A percentile compares a stretch with the other conserved stretches of the same genome.
Conservation (phyloP, 2,797 vertebrate species). For the Perodicticus potto region DNA sequence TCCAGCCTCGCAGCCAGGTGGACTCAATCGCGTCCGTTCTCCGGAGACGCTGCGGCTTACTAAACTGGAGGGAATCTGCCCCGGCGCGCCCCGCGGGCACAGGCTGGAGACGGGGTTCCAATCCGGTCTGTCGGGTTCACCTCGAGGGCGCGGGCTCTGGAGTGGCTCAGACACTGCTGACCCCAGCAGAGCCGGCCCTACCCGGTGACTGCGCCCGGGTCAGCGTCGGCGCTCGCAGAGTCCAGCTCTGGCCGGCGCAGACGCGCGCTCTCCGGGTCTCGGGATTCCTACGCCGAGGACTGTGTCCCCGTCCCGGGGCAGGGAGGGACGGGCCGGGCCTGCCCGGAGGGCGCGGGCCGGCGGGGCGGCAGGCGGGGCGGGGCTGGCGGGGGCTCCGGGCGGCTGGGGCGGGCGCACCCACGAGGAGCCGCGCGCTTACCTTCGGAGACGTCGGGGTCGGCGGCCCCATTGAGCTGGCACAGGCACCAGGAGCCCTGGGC, state of each 20-base stretch:
- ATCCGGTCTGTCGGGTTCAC: background rate
- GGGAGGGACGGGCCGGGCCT: background rate
- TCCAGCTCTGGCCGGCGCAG: background rate
- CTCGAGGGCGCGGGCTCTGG: background rate
- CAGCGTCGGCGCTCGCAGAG: background rate
- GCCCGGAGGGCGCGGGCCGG: too few species aligned
- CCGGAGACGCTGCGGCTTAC: background rate
- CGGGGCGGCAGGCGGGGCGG: background rate
- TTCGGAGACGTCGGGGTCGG: slow-evolving; percentile 84
- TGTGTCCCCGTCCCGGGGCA: background rate
- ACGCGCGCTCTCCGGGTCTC: background rate
- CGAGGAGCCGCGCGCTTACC: slow-evolving; percentile 55
- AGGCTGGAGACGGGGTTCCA: background rate
- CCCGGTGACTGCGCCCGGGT: background rate
- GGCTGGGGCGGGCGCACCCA: background rate
- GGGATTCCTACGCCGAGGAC: background rate
- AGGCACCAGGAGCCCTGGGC: slow-evolving; percentile 83
- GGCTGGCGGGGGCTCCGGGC: background rate
- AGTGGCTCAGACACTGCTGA: background rate
- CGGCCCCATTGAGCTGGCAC: slow-evolving; percentile 85
- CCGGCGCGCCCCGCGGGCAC: background rate
- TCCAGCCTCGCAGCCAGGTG: background rate
- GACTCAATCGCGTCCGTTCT: background rate
- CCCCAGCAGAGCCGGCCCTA: background rate
- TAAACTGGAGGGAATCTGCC: background rate